Conservation (phyloP, 2,888 invertebrate genomes). For the Agrochola lychnidis region DNA sequence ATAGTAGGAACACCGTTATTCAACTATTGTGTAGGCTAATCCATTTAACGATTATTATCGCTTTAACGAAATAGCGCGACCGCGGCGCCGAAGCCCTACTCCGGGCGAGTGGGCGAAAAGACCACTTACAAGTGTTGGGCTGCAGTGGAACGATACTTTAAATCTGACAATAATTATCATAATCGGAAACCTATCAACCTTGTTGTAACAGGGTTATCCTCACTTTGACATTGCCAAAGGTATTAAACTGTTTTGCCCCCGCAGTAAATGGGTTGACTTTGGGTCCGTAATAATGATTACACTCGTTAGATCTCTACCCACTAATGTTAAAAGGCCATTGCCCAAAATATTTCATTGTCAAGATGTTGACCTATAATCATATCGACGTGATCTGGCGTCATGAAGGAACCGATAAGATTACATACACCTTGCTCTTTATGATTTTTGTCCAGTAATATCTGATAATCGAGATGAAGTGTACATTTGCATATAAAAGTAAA, state of each 20-base stretch:
- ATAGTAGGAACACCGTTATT: conserved; percentile 29
- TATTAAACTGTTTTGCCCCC: not conserved
- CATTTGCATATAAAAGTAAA: conserved; percentile 34
- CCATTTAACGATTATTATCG: conserved; percentile 85
- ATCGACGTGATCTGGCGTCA: conserved; percentile 22
- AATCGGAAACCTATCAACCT: conserved; percentile 71
- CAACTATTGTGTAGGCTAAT: conserved; percentile 74
- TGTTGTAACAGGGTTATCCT: conserved; percentile 37
- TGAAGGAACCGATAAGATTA: conserved; percentile 59
- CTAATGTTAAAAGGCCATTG: conserved; percentile 10
- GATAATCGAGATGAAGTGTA: conserved; percentile 57
- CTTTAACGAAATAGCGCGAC: conserved; percentile 73
- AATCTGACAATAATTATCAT: conserved; percentile 70
- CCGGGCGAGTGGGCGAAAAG: conserved; percentile 69
- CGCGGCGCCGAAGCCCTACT: conserved; percentile 78
- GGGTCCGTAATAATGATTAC: not conserved
- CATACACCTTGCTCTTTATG: conserved; percentile 14
- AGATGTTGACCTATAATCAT: conserved; percentile 57
- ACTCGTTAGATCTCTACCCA: not conserved
- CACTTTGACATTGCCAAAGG: conserved; percentile 24
- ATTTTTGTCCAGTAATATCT: conserved; percentile 47
- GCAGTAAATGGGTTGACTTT: conserved; percentile 11
- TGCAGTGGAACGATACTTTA: conserved; percentile 58
- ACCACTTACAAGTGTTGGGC: conserved; percentile 79
- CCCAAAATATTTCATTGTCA: conserved; percentile 59